Percentiles rank a stretch among this genome's conserved stretches.
These are phyloP conservation scores for Agriopis leucophaearia DNA, from an alignment of 2,888 invertebrate genomes.

Conservation along the genomic window DNA sequence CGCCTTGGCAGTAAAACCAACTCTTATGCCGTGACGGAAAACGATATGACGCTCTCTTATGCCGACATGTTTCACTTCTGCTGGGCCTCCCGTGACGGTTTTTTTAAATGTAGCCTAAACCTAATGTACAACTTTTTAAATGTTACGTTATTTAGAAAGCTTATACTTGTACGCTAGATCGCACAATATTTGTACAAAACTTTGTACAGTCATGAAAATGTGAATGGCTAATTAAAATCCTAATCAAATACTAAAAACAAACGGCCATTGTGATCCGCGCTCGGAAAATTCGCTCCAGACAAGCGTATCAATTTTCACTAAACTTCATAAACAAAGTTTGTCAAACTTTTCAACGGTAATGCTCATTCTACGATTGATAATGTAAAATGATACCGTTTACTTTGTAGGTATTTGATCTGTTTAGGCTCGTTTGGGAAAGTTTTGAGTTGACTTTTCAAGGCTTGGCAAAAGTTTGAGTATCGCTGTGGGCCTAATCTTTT, in stretches of 20 bases:
- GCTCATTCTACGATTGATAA: conserved; percentile 29
- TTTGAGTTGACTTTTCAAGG: conserved; percentile 17
- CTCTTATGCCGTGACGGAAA: no score
- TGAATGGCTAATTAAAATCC: conserved; percentile 8
- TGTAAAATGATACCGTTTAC: conserved; percentile 31
- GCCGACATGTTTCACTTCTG: no score
- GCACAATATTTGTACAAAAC: neutral
- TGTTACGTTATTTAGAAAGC: no score
- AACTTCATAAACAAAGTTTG: conserved; percentile 20
- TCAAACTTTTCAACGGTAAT: conserved; percentile 25
- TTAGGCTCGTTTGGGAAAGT: conserved; percentile 14
- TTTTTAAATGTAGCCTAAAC: no score
- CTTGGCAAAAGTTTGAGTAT: conserved; percentile 18
- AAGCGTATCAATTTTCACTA: conserved; percentile 24
- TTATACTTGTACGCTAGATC: neutral
- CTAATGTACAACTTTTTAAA: no score
- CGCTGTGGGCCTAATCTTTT: conserved; percentile 4
- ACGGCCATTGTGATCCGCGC: conserved; percentile 8
- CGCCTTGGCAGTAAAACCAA: no score
- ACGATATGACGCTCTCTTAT: no score
- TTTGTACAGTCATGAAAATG: neutral
- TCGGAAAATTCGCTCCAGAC: conserved; percentile 1
- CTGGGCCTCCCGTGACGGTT: no score
- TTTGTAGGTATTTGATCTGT: conserved; percentile 29
- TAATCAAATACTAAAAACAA: conserved; percentile 24